Evolutionary conservation across 2,797 vertebrate species (phyloP).

Genomic region (Danio kyathit): DNA sequence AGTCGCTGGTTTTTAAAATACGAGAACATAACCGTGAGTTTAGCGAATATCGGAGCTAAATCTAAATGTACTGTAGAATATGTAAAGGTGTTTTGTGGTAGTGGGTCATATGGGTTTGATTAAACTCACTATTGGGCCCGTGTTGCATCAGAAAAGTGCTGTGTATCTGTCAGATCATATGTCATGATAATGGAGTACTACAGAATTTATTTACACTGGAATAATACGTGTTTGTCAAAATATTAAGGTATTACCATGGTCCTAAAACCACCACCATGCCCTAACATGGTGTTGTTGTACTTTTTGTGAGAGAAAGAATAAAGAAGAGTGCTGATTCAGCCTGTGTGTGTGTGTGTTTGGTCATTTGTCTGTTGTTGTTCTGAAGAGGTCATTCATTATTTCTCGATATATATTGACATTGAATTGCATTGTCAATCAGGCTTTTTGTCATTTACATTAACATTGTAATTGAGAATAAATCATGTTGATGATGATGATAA

Average conservation of each 20-base stretch:
- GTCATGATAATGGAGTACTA: not conserved
- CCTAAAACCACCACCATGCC: not conserved
- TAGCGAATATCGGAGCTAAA: not conserved
- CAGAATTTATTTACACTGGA: not conserved
- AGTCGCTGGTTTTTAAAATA: not conserved
- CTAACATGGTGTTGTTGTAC: not conserved
- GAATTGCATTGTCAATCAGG: not conserved
- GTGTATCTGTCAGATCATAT: slow-evolving; percentile 11
- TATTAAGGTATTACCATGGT: not conserved
- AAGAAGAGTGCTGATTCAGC: slow-evolving; percentile 5
- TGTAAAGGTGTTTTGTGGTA: not conserved
- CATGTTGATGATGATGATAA: no score
- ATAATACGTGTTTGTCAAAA: not conserved
- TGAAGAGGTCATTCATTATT: not conserved
- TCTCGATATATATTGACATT: not conserved
- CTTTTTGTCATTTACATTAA: no score
- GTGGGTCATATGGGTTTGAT: not conserved
- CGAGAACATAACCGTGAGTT: not conserved
- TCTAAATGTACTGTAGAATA: fast-evolving
- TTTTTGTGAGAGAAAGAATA: not conserved
- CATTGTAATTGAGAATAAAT: no score
- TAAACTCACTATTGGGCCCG: slow-evolving; percentile 7
- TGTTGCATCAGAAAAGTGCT: slow-evolving; percentile 39
- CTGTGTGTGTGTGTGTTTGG: not conserved
- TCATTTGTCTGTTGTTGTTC: not conserved